Base-by-base conservation (phyloP, 2,888 invertebrate species). In the Venusia cambrica region DNA sequence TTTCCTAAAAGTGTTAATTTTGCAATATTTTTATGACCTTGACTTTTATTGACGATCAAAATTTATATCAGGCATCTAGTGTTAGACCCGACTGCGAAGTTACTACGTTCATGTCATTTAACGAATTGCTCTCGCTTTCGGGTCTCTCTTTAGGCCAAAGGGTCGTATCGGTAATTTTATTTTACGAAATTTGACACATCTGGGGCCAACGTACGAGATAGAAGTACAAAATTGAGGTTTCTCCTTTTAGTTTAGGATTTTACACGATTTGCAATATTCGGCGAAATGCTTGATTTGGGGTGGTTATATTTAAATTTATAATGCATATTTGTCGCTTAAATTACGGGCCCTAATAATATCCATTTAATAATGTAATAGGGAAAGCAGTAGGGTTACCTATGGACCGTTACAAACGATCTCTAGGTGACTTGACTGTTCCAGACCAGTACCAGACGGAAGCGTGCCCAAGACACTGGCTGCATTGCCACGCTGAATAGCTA, bases 161-260 rank as follows among this genome's bases (percentile, higher is more conserved):
- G 14, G 16, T n/a, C 32, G 25, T 22, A 5, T 5, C 15, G 13
- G 19, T 13, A 6, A 28, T 15, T 15, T 16, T 14, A 15, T 32
- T 33, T 37, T 38, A 31, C 16, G 8, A 37, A 31, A 38, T 36
- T 48, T 59, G 72, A 73, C 60, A 71, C 71, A 70, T 77, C 75
- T 70, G 83, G 84, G 83, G 80, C 81, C 83, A 83, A 71, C 50
- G 60, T 72, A 75, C 78, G 79, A 75, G 74, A 72, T 72, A 67
- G 64, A 71, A 83, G 83, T 83, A 83, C 83, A 84, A 84, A 79
- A 73, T 71, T 66, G 34, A 71, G 63, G 48, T 67, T 72, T 74
- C 71, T 77, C 73, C 71, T 74, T 77, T 80, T 70, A 74, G 71
- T 79, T 78, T 76, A 73, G 69, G 67, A 54, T 58, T 64, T 64